Base-by-base conservation (phyloP, 2,113 vertebrate genomes). In the Misgurnus mizolepis region DNA sequence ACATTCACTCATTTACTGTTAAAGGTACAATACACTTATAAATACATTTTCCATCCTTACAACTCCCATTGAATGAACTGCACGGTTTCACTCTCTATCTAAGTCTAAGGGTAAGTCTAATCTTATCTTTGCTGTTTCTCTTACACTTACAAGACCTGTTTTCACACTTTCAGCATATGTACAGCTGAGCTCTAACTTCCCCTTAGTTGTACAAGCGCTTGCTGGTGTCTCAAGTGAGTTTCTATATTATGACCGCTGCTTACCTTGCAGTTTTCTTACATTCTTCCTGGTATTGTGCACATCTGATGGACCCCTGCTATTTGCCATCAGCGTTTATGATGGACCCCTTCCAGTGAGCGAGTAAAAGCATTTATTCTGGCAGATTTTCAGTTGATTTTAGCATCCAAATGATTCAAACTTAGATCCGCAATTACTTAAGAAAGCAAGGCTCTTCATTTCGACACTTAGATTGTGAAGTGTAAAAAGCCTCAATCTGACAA, bases 231-330 rank as follows among this genome's bases (percentile, higher is more conserved):
- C 45, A 47, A 8, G 45, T 41, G 11, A 7, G 5, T 67, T 53
- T 40, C 55, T 60, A 60, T 73, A n/a, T 62, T 67, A 3, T 34
- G 27, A 34, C 27, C 27, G 43, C n/a, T 45, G n/a, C 89, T 88
- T 87, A 92, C 88, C 87, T 82, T 87, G 69, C 39, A 43, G 22
- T 50, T 86, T 90, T 82, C 5, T 83, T 4, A 83, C 58, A 60
- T 69, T 86, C 56, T 82, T 85, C 67, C n/a, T 77, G 68, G 80
- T 84, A 71, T 68, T 75, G 1, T 50, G 64, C 58, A 68, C 66
- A 53, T 83, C 58, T 43, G 22, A 17, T 43, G 15, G 12, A 4
- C 84, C 50, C 58, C 77, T 80, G 78, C 68, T 22, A 81, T 22
- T 80, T 66, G 87, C 87, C 88, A 89, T 91, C 67, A 65, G 58